Percentiles rank a stretch among this genome's conserved stretches.
Evolutionary conservation across 2,888 invertebrate genomes (phyloP).

Genomic region (Ischnus inquisitorius): DNA sequence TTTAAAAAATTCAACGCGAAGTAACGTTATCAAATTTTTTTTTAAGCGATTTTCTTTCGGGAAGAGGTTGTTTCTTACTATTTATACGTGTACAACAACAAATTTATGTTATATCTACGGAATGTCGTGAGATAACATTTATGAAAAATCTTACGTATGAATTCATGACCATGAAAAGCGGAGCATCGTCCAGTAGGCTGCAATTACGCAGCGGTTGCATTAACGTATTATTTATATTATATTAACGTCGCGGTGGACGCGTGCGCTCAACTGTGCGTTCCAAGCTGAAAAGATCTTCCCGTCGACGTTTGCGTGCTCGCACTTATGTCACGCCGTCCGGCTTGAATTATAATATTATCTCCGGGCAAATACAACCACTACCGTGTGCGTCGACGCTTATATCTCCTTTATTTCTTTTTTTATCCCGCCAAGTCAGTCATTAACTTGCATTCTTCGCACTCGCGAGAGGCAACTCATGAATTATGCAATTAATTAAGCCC

Average conservation of each 20-base stretch:
- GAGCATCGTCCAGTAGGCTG: constrained; percentile 20
- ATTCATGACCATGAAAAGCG: constrained; percentile 32
- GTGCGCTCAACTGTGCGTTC: constrained; percentile 9
- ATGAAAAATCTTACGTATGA: constrained; percentile 19
- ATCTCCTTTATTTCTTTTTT: constrained; percentile 20
- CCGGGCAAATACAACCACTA: constrained; percentile 32
- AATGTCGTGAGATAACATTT: constrained; percentile 3
- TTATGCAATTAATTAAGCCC: constrained; percentile 74
- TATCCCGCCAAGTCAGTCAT: constrained; percentile 55
- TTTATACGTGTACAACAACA: neutral
- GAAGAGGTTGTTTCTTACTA: neutral
- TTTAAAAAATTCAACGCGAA: too few relatives aligned
- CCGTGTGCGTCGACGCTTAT: constrained; percentile 1
- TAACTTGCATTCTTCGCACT: constrained; percentile 58
- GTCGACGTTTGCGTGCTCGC: constrained; percentile 71
- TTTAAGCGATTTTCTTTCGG: neutral
- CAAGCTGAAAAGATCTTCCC: constrained; percentile 1
- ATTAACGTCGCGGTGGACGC: constrained; percentile 39
- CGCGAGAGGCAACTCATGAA: constrained; percentile 66
- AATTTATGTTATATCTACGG: constrained; percentile 1
- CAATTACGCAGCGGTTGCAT: constrained; percentile 29
- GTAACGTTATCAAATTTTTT: too few relatives aligned
- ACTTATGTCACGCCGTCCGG: constrained; percentile 71
- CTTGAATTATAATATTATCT: constrained; percentile 72
- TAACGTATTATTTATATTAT: constrained; percentile 40